These are phyloP conservation scores for Mylabris sibirica DNA, from an alignment of 2,888 invertebrate species.

Conservation along the genomic window DNA sequence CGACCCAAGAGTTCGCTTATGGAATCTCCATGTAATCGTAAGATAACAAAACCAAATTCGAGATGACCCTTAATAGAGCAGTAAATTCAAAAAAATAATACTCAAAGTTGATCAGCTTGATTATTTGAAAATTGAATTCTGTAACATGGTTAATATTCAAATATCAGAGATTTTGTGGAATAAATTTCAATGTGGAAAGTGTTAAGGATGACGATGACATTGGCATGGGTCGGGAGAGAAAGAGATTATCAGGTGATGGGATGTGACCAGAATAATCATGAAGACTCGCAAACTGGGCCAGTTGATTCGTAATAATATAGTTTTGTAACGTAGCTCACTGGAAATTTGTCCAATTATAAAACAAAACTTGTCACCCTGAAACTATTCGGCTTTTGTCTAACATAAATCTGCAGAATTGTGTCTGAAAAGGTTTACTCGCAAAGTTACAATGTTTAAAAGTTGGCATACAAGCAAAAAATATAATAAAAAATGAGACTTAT, in stretches of 20 bases:
- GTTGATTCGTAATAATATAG: constrained; percentile 43
- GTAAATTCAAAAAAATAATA: too few species aligned
- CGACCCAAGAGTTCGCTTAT: too few species aligned
- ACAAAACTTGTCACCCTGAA: constrained; percentile 14
- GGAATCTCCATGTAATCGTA: too few species aligned
- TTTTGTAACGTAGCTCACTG: constrained; percentile 37
- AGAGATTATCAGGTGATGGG: not conserved
- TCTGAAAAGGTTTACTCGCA: not conserved
- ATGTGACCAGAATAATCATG: constrained; percentile 43
- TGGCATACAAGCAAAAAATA: not conserved
- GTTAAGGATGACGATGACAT: constrained; percentile 1
- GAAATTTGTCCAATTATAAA: constrained; percentile 40
- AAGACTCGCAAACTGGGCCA: constrained; percentile 38
- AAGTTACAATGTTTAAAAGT: not conserved
- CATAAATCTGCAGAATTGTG: not conserved
- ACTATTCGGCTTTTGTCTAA: not conserved
- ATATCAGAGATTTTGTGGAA: not conserved
- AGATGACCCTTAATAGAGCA: too few species aligned
- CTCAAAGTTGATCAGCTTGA: too few species aligned
- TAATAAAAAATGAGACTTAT: not conserved
- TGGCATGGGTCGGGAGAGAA: not conserved
- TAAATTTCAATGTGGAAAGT: not conserved
- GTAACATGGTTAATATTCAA: not conserved
- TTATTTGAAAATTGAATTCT: not conserved
- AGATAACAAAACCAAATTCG: too few species aligned